Conservation (phyloP, 2,797 vertebrate genomes). For the Notolabrus celidotus region DNA sequence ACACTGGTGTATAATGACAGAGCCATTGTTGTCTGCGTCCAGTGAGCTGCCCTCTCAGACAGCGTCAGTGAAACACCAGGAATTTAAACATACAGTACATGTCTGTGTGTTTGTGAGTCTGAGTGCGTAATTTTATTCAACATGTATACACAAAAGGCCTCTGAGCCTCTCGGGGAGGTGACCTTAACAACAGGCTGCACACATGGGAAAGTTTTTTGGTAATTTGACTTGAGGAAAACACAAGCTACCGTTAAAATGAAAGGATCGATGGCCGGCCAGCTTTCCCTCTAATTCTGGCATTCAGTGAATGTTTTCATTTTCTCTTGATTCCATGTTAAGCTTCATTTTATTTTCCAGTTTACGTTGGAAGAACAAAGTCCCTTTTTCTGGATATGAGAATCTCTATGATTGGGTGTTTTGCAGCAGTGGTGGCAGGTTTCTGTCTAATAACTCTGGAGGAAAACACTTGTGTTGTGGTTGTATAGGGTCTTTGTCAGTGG, state of each 20-base stretch:
- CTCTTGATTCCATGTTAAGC: conserved; percentile 21
- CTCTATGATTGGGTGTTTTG: conserved; percentile 7
- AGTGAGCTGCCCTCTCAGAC: conserved; percentile 19
- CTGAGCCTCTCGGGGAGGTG: conserved; percentile 33
- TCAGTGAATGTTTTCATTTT: conserved; percentile 51
- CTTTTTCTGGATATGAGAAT: conserved; percentile 27
- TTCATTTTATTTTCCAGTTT: conserved; percentile 59
- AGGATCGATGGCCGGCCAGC: conserved; percentile 31
- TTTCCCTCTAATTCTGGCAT: conserved; percentile 57
- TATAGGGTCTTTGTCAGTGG: conserved; percentile 70
- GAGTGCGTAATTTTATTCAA: conserved; percentile 48
- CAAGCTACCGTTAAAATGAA: conserved; percentile 58
- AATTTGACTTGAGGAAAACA: conserved; percentile 59
- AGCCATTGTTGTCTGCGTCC: conserved; percentile 32
- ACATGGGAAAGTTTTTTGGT: conserved; percentile 72
- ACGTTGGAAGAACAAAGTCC: conserved; percentile 22
- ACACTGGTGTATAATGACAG: conserved; percentile 18
- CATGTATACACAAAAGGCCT: conserved; percentile 43
- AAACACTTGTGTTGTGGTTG: conserved; percentile 66
- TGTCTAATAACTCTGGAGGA: conserved; percentile 55
- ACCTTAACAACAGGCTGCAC: conserved; percentile 60
- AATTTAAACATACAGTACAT: conserved; percentile 23
- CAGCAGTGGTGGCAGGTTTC: conserved; percentile 28
- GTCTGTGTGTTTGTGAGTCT: conserved; percentile 37
- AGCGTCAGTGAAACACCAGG: conserved; percentile 39